phyloP scores from a whole-genome alignment of 2,888 invertebrate species.

The Strigamia crassipes region DNA sequence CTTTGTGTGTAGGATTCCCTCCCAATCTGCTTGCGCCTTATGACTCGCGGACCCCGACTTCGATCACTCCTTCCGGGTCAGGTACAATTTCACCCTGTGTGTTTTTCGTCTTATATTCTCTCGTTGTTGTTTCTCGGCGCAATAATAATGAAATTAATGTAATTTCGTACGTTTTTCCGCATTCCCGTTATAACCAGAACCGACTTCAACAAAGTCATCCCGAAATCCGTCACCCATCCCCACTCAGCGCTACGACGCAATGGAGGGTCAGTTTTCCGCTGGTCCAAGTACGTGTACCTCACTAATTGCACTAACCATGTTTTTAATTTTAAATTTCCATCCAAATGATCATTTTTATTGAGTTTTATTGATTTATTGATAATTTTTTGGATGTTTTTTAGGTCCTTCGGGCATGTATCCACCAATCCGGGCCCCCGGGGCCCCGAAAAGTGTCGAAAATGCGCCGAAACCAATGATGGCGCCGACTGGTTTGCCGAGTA shows the following conservation, averaged over 20 bases:
- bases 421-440: neutral
- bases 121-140: neutral
- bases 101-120: neutral
- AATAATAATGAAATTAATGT: neutral
- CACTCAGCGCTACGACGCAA: conserved; percentile 60
- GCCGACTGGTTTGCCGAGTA: neutral
- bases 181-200: conserved; percentile 53
- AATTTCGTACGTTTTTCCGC: neutral
- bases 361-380: neutral
- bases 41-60: neutral
- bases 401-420: conserved; percentile 47
- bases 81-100: neutral
- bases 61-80: neutral
- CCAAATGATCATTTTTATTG: neutral
- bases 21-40: conserved; percentile 33
- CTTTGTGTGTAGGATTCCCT: conserved; percentile 12
- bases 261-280: conserved; percentile 58
- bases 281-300: conserved; percentile 51
- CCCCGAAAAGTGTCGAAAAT: neutral
- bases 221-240: conserved; percentile 62
- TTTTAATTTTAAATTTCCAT: no score
- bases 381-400: neutral
- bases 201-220: conserved; percentile 59
- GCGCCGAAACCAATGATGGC: neutral
- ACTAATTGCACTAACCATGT: conserved; percentile 6